These are phyloP conservation scores for Protonibea diacanthus DNA, from an alignment of 2,797 vertebrate genomes.

Conservation along the genomic window DNA sequence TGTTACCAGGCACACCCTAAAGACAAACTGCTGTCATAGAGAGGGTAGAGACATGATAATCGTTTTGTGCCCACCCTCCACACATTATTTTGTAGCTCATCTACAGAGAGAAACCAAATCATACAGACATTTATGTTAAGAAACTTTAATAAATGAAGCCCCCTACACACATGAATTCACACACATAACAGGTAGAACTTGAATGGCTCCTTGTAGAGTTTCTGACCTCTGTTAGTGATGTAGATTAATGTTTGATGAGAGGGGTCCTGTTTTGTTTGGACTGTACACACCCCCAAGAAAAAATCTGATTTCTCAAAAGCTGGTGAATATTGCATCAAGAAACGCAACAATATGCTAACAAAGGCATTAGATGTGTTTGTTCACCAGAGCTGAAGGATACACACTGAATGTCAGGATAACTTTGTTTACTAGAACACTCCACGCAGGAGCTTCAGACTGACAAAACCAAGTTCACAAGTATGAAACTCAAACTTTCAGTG, in stretches of 20 bases:
- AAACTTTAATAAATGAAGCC: no score
- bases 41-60: no score
- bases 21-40: neutral
- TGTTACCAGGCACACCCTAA: neutral
- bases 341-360: neutral
- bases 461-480: neutral
- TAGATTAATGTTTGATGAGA: neutral
- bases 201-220: neutral
- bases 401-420: no score
- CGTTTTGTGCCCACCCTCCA: no score
- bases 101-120: no score
- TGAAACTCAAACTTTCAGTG: neutral
- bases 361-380: neutral
- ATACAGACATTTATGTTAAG: no score
- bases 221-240: neutral
- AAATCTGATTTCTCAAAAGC: neutral
- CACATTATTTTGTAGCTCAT: no score
- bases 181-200: no score
- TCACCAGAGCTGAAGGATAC: neutral
- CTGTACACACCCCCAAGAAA: neutral
- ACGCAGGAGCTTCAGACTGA: neutral
- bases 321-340: neutral
- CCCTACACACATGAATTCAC: no score
- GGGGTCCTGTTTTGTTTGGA: neutral
- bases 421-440: neutral